Conservation (phyloP, 2,888 invertebrate species). For the Tetanocera ferruginea region DNA sequence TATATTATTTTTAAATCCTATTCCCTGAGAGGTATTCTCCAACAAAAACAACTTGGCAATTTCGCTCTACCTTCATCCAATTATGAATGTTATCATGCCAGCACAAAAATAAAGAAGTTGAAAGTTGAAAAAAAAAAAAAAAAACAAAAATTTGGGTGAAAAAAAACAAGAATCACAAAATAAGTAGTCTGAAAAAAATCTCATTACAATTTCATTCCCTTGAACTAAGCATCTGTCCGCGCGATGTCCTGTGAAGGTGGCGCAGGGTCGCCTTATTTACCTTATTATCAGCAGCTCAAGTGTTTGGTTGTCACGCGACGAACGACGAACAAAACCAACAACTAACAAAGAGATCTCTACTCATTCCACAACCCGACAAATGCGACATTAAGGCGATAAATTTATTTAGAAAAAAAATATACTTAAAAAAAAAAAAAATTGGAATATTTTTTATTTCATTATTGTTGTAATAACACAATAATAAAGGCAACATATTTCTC, state of each 20-base stretch:
- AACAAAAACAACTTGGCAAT: slow-evolving; percentile 15
- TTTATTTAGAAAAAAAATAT: slow-evolving; percentile 25
- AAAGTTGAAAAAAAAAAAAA: slow-evolving; percentile 36
- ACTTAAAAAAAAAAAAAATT: slow-evolving; percentile 20
- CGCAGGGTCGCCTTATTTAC: slow-evolving; percentile 14
- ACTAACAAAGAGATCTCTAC: neutral
- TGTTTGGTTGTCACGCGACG: slow-evolving; percentile 34
- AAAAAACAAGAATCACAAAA: slow-evolving; percentile 33
- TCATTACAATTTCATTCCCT: slow-evolving; percentile 46
- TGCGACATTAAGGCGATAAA: slow-evolving; percentile 39
- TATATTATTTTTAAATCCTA: slow-evolving; percentile 22
- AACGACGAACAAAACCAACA: slow-evolving; percentile 15
- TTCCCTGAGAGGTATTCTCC: slow-evolving; percentile 15
- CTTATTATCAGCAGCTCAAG: slow-evolving; percentile 36
- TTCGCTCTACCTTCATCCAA: slow-evolving; percentile 41
- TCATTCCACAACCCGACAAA: neutral
- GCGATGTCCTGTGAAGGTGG: slow-evolving; percentile 3
- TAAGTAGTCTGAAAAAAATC: slow-evolving; percentile 44
- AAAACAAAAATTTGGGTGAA: slow-evolving; percentile 34
- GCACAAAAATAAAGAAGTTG: neutral
- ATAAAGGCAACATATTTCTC: slow-evolving; percentile 31
- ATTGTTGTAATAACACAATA: slow-evolving; percentile 39
- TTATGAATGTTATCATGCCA: slow-evolving; percentile 42
- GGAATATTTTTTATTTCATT: slow-evolving; percentile 16
- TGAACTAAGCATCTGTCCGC: slow-evolving; percentile 21